phyloP scores from a whole-genome alignment of 2,888 invertebrate genomes.

The Trichopoda pennipes region DNA sequence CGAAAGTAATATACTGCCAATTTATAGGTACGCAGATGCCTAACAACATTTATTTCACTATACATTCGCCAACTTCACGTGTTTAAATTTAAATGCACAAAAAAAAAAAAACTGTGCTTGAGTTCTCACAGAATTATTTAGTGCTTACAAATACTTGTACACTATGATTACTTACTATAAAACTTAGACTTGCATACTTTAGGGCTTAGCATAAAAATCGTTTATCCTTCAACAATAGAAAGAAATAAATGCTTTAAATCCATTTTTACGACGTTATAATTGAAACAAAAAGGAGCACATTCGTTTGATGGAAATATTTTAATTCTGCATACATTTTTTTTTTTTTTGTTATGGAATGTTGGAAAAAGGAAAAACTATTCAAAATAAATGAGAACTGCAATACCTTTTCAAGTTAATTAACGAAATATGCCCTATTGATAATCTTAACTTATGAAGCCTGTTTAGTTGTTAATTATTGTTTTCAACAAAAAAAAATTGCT shows the following conservation, averaged over 20 bases:
- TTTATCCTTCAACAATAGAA: conserved; percentile 50
- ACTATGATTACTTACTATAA: conserved; percentile 18
- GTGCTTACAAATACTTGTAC: conserved; percentile 6
- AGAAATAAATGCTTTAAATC: conserved; percentile 39
- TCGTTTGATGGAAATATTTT: neutral
- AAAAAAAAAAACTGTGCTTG: conserved; percentile 2
- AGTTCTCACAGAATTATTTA: conserved; percentile 8
- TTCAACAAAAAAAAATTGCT: no score
- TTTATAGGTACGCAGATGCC: conserved; percentile 52
- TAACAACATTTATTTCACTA: neutral
- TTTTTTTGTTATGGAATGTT: no score
- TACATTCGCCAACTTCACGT: neutral
- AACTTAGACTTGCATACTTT: conserved; percentile 27
- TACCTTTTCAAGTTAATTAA: no score
- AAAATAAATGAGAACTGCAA: no score
- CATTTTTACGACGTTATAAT: conserved; percentile 4
- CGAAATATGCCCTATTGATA: no score
- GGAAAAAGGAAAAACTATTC: no score
- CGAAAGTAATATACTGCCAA: conserved; percentile 58
- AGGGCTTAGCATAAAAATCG: conserved; percentile 45
- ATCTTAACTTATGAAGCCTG: no score
- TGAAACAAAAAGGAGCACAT: neutral
- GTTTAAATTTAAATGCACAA: neutral
- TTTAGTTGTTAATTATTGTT: no score
- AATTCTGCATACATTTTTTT: no score